Conservation (phyloP, 2,797 vertebrate genomes). For the Sebastes paucispinis region DNA sequence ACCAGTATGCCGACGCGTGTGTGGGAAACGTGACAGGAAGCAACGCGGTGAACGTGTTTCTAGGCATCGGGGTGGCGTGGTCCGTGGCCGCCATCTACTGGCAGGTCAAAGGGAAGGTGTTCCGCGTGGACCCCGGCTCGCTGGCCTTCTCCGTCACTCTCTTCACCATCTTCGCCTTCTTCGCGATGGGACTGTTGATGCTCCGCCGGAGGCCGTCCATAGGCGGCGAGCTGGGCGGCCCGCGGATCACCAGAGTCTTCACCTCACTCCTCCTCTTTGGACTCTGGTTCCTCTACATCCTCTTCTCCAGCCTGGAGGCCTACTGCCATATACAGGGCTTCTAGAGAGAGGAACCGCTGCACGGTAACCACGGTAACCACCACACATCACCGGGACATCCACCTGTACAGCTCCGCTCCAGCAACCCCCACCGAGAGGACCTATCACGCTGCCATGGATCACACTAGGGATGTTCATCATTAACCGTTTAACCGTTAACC, state of each 20-base stretch:
- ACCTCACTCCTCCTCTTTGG: conserved; percentile 87
- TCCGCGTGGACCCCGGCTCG: conserved; percentile 88
- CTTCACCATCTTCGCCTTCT: conserved; percentile 94
- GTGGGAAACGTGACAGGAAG: conserved; percentile 96
- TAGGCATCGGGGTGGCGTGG: conserved; percentile 95
- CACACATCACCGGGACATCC: conserved; percentile 24
- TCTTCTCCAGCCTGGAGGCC: conserved; percentile 93
- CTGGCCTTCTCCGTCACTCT: conserved; percentile 96
- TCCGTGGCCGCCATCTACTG: conserved; percentile 92
- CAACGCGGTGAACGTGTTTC: conserved; percentile 95
- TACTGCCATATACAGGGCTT: conserved; percentile 95
- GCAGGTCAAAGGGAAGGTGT: conserved; percentile 86
- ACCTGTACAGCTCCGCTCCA: conserved; percentile 23
- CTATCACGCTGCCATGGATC: conserved; percentile 61
- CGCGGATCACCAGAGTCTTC: conserved; percentile 81
- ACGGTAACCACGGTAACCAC: conserved; percentile 1
- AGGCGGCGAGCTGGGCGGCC: conserved; percentile 92
- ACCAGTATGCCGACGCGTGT: conserved; percentile 92
- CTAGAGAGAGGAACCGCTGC: conserved; percentile 60
- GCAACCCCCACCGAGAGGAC: conserved; percentile 15
- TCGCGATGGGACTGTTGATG: conserved; percentile 87
- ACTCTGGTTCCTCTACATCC: conserved; percentile 93
- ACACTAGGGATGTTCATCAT: background rate
- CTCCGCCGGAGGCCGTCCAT: conserved; percentile 89
- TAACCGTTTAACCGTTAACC: too few species aligned